phyloP scores from a whole-genome alignment of 30 jellyfish, hydroid and myxozoan species.

The Aurelia sp. region DNA sequence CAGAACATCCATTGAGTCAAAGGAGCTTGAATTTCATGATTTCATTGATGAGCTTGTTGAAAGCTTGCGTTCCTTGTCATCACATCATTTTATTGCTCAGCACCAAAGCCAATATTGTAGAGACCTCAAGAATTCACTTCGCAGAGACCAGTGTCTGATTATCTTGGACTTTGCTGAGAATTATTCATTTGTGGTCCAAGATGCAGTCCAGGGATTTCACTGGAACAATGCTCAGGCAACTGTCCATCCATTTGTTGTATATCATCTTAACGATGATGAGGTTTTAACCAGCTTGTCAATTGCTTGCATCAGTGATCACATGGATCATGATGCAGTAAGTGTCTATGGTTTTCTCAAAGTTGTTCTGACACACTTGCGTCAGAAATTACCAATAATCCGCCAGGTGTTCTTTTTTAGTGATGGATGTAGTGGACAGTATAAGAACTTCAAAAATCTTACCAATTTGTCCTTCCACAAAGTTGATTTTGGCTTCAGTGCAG shows the following conservation, averaged over 20 bases:
- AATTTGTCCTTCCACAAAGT: conserved; percentile 16
- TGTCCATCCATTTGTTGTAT: conserved; percentile 24
- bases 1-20: not conserved
- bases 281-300: not conserved
- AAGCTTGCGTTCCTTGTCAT: not conserved
- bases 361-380: no score
- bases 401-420: no score
- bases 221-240: conserved; percentile 17
- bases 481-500: conserved; percentile 9
- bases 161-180: conserved; percentile 50
- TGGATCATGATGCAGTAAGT: conserved; percentile 3
- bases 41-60: conserved; percentile 23
- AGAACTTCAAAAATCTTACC: conserved; percentile 3
- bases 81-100: conserved; percentile 19
- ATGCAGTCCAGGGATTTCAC: conserved; percentile 33
- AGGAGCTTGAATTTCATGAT: not conserved
- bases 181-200: conserved; percentile 38
- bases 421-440: no score
- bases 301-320: conserved; percentile 15
- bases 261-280: not conserved
- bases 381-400: no score
- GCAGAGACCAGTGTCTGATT: not conserved
- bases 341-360: not conserved
- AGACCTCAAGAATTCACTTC: not conserved
- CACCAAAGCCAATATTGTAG: not conserved